Percentiles rank a stretch among this genome's conserved stretches.
Evolutionary conservation across 2,888 invertebrate species (phyloP).

Genomic region (Hecatera dysodea): DNA sequence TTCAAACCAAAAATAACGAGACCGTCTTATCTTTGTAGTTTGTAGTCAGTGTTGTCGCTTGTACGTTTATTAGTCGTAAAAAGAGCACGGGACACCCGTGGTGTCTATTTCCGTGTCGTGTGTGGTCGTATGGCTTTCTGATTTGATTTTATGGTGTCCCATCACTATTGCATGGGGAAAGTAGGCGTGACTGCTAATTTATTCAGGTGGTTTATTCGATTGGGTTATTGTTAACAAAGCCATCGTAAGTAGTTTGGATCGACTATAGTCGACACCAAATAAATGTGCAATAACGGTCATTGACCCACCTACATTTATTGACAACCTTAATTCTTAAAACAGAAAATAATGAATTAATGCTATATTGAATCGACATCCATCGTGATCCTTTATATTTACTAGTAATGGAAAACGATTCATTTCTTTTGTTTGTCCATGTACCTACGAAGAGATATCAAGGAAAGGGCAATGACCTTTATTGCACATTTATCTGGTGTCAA

Average conservation of each 20-base stretch:
- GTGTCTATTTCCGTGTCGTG: slow-evolving; percentile 56
- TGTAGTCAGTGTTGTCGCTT: slow-evolving; percentile 44
- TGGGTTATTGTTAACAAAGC: slow-evolving; percentile 13
- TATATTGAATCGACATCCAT: too few relatives aligned
- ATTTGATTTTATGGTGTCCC: slow-evolving; percentile 3
- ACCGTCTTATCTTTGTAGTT: slow-evolving; percentile 56
- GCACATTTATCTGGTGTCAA: too few relatives aligned
- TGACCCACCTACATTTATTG: too few relatives aligned
- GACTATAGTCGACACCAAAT: too few relatives aligned
- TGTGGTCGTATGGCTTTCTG: slow-evolving; percentile 52
- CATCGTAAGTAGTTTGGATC: background rate
- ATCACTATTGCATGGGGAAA: slow-evolving; percentile 39
- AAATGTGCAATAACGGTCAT: too few relatives aligned
- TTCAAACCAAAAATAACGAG: slow-evolving; percentile 59
- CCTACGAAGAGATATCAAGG: too few relatives aligned
- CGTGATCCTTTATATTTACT: too few relatives aligned
- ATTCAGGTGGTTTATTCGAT: slow-evolving; percentile 26
- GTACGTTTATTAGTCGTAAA: slow-evolving; percentile 62
- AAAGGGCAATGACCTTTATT: too few relatives aligned
- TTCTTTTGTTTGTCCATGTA: too few relatives aligned
- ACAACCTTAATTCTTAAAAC: too few relatives aligned
- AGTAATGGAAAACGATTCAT: too few relatives aligned
- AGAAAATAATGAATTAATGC: too few relatives aligned
- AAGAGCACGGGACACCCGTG: slow-evolving; percentile 57
- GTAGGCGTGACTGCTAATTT: slow-evolving; percentile 13